Evolutionary conservation across 1,140 invertebrate genomes (phyloP), one percentile per base, ranked within the genome.

Genomic region (Hormaphis cornu): DNA sequence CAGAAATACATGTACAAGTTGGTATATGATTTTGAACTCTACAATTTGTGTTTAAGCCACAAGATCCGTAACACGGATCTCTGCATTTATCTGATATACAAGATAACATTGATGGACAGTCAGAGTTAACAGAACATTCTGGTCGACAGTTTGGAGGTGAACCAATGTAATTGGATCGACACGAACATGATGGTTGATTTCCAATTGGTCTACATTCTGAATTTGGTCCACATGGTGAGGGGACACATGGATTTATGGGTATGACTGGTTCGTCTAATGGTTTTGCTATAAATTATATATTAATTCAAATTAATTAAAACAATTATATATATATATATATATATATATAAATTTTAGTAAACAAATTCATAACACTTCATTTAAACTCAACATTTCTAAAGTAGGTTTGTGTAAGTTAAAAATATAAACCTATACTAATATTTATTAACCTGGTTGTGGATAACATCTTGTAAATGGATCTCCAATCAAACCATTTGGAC

Each of bases 21-120:
- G 88, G 86, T 22, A 85, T 86, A 74, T 90, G 89, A 75, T 89
- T 89, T 28, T 86, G 83, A n/a, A 89, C 87, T 72, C 80, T 80
- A 75, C 89, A 90, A 58, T 87, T 80, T 3, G 87, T 83, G 75
- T 86, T 85, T 33, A 80, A 72, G 22, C 88, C 87, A 75, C 89
- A 90, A 8, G 84, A 83, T 22, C 85, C 85, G 59, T 81, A 77
- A 73, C 87, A 89, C 42, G 87, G 86, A 78, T 89, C 84, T 71
- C 82, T 77, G 75, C 87, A 89, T 79, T 85, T 88, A 75, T 84
- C 83, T 22, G 79, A 78, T 40, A 83, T 82, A 70, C 84, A 85
- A 33, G 82, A 82, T 71, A 81, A 80, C 30, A 78, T 78, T 4
- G 78, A 77, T 69, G 81, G 70, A 76, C 83, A 80, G 72, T 83